Base-by-base conservation (phyloP, 2,113 vertebrate species). In the Otus sunia region DNA sequence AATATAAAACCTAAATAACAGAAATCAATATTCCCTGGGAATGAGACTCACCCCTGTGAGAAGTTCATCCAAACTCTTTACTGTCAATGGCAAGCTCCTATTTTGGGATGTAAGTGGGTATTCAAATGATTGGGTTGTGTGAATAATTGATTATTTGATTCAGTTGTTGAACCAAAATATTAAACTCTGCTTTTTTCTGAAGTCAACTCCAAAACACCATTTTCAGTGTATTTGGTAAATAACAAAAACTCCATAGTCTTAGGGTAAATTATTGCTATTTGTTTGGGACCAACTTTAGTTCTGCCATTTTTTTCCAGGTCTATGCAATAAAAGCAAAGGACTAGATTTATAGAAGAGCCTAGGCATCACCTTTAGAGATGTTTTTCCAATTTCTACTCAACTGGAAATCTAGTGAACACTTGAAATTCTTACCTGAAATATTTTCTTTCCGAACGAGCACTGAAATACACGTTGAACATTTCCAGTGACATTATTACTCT, bases 81-180 rank as follows among this genome's bases (percentile, higher is more conserved):
- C 74, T 87, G 64, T 88, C 74, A 79, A n/a, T 55, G 45, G 20
- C 39, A 72, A 89, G 20, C 34, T 94, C 60, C 47, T 85, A 39
- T 78, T 94, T 84, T 78, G 53, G 88, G 56, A 81, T 92, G 78
- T 91, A 81, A 89, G 41, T 72, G 43, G 60, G 50, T 89, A 86
- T 89, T 94, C 55, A 94, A 43, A 75, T 45, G 60, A 43, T 56
- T 85, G 52, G 37, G 43, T 64, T 78, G 21, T 78, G 52, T 66
- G 76, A 87, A 79, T 82, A 95, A 92, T 52, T 86, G 55, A 84
- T 92, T 89, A 81, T 84, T 95, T 79, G 60, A 90, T 76, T 81
- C 52, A 30, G 63, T 32, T 87, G 36, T 82, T 95, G 90, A 90
- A 85, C 62, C 80, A 93, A 94, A 95, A 94, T 68, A 84, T 85